Evolutionary conservation across 1,140 invertebrate species (phyloP).

Genomic region (Phortica variegata): DNA sequence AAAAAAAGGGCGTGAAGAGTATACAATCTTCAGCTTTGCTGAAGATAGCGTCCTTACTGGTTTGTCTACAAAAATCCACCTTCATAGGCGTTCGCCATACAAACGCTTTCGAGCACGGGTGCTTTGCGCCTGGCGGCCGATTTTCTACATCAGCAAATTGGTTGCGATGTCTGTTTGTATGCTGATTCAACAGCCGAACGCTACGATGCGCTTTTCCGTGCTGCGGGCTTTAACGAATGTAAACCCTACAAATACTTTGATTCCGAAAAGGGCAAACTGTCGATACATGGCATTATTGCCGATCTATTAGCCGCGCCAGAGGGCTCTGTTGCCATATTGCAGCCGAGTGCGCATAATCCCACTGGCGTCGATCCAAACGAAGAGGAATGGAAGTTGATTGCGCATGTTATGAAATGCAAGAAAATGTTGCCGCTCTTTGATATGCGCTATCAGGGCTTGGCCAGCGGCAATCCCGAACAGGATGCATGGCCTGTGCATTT

Average conservation of each 20-base stretch:
- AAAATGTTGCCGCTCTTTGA: constrained; percentile 88
- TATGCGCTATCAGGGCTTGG: constrained; percentile 96
- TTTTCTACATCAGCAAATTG: constrained; percentile 74
- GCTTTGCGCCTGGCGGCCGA: constrained; percentile 84
- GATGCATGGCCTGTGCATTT: constrained; percentile 89
- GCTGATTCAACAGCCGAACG: constrained; percentile 95
- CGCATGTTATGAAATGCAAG: constrained; percentile 69
- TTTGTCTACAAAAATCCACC: too few relatives aligned
- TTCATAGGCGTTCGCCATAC: constrained; percentile 81
- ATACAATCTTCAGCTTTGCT: not conserved
- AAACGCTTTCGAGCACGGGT: constrained; percentile 91
- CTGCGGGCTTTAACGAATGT: constrained; percentile 81
- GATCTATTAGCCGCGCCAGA: constrained; percentile 81
- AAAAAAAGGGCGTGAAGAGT: too few relatives aligned
- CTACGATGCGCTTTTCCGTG: constrained; percentile 84
- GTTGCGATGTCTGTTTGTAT: constrained; percentile 79
- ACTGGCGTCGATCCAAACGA: constrained; percentile 86
- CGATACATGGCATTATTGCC: constrained; percentile 80
- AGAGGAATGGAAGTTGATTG: constrained; percentile 82
- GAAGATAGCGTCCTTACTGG: not conserved
- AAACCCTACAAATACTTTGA: constrained; percentile 91
- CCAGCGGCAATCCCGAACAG: constrained; percentile 84
- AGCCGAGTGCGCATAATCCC: constrained; percentile 98
- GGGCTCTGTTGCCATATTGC: constrained; percentile 86
- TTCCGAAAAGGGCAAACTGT: constrained; percentile 68